These are phyloP conservation scores for Sarcophaga caerulescens DNA, from an alignment of 2,888 invertebrate species.

Conservation along the genomic window DNA sequence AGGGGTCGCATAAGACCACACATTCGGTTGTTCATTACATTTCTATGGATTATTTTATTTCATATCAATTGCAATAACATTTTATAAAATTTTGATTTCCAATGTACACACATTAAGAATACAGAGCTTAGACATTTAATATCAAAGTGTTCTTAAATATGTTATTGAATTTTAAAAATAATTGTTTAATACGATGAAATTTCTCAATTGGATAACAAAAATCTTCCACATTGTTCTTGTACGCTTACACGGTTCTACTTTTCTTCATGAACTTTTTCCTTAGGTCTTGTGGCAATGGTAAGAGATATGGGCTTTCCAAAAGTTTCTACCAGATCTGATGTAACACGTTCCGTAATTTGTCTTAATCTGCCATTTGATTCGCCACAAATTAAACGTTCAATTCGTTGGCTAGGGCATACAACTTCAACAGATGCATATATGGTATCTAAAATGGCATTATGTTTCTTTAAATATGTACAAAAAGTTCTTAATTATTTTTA, in stretches of 20 bases:
- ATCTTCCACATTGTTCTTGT: no score
- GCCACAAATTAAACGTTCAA: conserved; percentile 86
- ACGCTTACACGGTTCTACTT: not conserved
- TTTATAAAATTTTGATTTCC: no score
- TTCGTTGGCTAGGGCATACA: conserved; percentile 84
- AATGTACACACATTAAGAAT: no score
- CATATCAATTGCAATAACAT: no score
- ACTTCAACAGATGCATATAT: conserved; percentile 84
- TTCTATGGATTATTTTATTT: no score
- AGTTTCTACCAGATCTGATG: conserved; percentile 85
- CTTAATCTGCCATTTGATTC: conserved; percentile 86
- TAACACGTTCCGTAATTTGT: conserved; percentile 86
- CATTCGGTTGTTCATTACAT: no score
- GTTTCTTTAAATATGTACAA: not conserved
- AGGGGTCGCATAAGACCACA: no score
- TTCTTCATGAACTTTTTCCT: conserved; percentile 19
- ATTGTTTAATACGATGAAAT: no score
- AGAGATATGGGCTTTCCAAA: conserved; percentile 83
- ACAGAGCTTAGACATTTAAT: no score
- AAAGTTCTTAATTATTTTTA: not conserved
- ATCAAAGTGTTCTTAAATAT: no score
- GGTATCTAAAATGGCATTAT: conserved; percentile 78
- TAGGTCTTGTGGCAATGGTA: conserved; percentile 76
- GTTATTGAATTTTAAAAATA: no score
- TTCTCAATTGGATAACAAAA: no score